phyloP scores from a whole-genome alignment of 2,888 invertebrate genomes.

The Bombylius major region DNA sequence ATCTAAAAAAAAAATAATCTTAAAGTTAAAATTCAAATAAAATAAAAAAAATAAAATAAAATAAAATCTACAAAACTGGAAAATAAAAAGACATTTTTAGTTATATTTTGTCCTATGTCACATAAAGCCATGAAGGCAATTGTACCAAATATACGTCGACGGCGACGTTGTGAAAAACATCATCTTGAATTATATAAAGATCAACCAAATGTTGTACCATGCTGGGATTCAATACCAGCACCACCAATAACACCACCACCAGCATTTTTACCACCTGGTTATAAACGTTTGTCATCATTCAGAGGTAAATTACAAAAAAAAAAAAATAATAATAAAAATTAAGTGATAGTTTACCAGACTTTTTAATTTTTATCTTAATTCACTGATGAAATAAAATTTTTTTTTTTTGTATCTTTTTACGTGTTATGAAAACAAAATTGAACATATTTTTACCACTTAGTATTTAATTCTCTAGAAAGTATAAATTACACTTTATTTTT shows the following conservation, averaged over 20 bases:
- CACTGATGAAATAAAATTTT: too few relatives aligned
- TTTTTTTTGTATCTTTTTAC: too few relatives aligned
- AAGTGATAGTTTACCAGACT: too few relatives aligned
- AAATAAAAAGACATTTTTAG: neutral
- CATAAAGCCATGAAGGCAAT: slow-evolving; percentile 48
- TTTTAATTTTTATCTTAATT: too few relatives aligned
- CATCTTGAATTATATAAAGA: slow-evolving; percentile 39
- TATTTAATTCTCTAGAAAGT: too few relatives aligned
- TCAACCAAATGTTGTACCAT: slow-evolving; percentile 43
- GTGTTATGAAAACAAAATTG: too few relatives aligned
- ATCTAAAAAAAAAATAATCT: too few relatives aligned
- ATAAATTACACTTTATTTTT: too few relatives aligned
- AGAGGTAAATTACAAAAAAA: slow-evolving; percentile 19
- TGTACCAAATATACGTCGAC: slow-evolving; percentile 47
- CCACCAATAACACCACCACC: slow-evolving; percentile 56
- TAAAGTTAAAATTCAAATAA: neutral
- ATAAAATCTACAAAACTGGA: too few relatives aligned
- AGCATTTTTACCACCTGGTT: slow-evolving; percentile 50
- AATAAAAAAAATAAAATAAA: neutral
- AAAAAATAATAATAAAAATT: too few relatives aligned
- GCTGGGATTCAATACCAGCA: slow-evolving; percentile 42
- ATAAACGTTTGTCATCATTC: slow-evolving; percentile 34
- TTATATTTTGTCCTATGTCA: slow-evolving; percentile 3
- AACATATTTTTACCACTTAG: too few relatives aligned
- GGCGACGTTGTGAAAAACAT: slow-evolving; percentile 50